Percentiles rank a stretch among this genome's conserved stretches.
phyloP scores from a whole-genome alignment of 2,888 invertebrate species.

The Serrognathus titanus region DNA sequence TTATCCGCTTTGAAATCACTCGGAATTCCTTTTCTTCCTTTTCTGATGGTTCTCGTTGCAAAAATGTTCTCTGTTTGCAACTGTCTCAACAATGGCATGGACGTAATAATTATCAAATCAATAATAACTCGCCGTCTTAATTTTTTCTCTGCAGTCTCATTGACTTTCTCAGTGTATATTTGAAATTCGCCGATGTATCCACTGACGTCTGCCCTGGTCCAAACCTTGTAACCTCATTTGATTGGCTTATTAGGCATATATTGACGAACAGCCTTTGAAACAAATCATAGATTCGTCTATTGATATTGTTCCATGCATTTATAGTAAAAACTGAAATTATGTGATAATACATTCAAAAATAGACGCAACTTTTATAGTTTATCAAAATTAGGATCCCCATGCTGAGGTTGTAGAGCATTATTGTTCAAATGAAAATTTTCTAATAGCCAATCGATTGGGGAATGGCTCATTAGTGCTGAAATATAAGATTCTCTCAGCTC shows the following conservation, averaged over 20 bases:
- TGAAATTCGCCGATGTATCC: slow-evolving; percentile 33
- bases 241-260: slow-evolving; percentile 24
- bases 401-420: neutral
- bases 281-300: neutral
- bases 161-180: slow-evolving; percentile 35
- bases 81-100: slow-evolving; percentile 19
- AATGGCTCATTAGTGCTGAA: neutral
- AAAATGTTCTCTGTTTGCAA: slow-evolving; percentile 23
- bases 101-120: slow-evolving; percentile 23
- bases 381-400: neutral
- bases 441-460: neutral
- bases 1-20: slow-evolving; percentile 22
- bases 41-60: slow-evolving; percentile 29
- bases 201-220: neutral
- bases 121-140: slow-evolving; percentile 21
- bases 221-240: neutral
- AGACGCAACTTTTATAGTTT: too few species aligned
- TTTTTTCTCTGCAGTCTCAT: slow-evolving; percentile 32
- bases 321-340: neutral
- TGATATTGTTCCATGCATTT: neutral
- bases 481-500: neutral
- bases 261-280: slow-evolving; percentile 17
- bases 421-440: neutral
- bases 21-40: slow-evolving; percentile 25
- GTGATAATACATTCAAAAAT: neutral